Conservation (phyloP, 1,140 invertebrate genomes). For the Drosophila lowei region DNA sequence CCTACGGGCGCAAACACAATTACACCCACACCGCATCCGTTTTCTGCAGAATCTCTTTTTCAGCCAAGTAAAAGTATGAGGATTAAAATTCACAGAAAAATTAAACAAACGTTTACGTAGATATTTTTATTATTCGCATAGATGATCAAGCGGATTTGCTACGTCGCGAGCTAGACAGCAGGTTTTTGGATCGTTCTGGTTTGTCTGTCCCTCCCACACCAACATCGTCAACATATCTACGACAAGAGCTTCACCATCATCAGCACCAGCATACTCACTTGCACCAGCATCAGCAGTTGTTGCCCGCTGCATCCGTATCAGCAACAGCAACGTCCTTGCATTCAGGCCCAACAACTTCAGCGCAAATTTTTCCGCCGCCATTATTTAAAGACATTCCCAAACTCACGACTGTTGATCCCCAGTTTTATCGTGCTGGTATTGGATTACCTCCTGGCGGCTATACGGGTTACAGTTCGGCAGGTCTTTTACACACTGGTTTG, state of each 20-base stretch:
- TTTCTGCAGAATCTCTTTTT: conserved; percentile 93
- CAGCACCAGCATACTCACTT: conserved; percentile 96
- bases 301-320: conserved; percentile 89
- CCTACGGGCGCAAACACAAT: conserved; percentile 49
- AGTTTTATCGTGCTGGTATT: conserved; percentile 89
- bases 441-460: conserved; percentile 88
- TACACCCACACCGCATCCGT: conserved; percentile 86
- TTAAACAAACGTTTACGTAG: not conserved
- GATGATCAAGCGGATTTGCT: conserved; percentile 92
- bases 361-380: conserved; percentile 84
- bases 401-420: conserved; percentile 89
- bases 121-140: conserved; percentile 35
- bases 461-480: conserved; percentile 90
- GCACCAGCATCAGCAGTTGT: conserved; percentile 90
- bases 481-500: conserved; percentile 89
- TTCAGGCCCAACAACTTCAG: conserved; percentile 76
- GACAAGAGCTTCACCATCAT: conserved; percentile 95
- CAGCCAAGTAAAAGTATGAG: conserved; percentile 89
- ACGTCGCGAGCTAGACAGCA: conserved; percentile 94
- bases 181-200: conserved; percentile 88
- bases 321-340: conserved; percentile 87
- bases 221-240: conserved; percentile 86
- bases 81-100: not conserved
- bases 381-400: conserved; percentile 95
- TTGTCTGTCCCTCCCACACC: conserved; percentile 76